Evolutionary conservation across 2,888 invertebrate genomes (phyloP).

Genomic region (Tineola bisselliella): DNA sequence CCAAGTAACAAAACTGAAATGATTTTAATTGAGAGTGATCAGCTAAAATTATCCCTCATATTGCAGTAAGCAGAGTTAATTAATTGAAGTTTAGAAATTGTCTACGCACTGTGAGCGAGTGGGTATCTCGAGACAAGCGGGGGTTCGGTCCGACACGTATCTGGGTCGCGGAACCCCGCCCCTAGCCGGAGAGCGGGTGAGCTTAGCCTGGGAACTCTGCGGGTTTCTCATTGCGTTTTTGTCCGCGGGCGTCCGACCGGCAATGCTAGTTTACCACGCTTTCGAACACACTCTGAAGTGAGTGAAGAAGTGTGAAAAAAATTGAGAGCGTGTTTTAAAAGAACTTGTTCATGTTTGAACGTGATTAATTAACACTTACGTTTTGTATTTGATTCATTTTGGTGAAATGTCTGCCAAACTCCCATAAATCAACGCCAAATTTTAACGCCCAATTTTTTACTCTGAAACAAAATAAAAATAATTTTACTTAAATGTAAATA

Average conservation of each 20-base stretch:
- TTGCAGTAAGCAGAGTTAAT: neutral
- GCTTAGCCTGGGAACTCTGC: slow-evolving; percentile 1
- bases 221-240: slow-evolving; percentile 41
- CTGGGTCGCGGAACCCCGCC: slow-evolving; percentile 31
- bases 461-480: slow-evolving; percentile 68
- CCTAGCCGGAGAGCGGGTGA: slow-evolving; percentile 11
- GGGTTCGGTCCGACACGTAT: slow-evolving; percentile 31
- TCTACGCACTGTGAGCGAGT: slow-evolving; percentile 18
- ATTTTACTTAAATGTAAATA: neutral
- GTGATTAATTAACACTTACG: slow-evolving; percentile 67
- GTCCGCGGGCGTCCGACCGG: slow-evolving; percentile 47
- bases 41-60: neutral
- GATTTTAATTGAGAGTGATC: neutral
- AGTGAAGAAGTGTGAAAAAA: neutral
- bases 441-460: slow-evolving; percentile 92
- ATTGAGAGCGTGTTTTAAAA: neutral
- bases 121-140: slow-evolving; percentile 22
- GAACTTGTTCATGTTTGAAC: neutral
- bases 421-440: slow-evolving; percentile 91
- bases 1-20: neutral
- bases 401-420: slow-evolving; percentile 86
- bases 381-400: slow-evolving; percentile 89
- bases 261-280: slow-evolving; percentile 3
- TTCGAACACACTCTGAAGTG: neutral
- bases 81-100: slow-evolving; percentile 3